These are phyloP conservation scores for Philereme vetulata DNA, from an alignment of 2,888 invertebrate genomes.

Conservation along the genomic window DNA sequence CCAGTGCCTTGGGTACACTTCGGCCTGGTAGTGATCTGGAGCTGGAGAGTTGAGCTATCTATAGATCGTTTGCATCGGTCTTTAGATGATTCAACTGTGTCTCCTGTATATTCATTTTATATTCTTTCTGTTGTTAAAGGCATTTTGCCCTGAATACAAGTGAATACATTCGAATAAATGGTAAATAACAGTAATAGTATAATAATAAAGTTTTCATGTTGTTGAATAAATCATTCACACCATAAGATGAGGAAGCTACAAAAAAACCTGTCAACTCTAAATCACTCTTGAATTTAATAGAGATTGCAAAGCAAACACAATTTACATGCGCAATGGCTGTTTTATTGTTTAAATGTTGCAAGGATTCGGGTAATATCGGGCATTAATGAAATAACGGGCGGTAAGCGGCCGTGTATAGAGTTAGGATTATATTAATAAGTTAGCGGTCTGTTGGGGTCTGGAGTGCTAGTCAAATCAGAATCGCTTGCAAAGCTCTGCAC, in stretches of 20 bases:
- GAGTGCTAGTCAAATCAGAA: constrained; percentile 23
- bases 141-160: too few species aligned
- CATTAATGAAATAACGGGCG: constrained; percentile 45
- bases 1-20: too few species aligned
- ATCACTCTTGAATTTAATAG: constrained; percentile 55
- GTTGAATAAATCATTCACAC: background rate
- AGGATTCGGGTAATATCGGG: constrained; percentile 40
- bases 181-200: too few species aligned
- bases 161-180: too few species aligned
- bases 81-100: too few species aligned
- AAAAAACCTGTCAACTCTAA: constrained; percentile 38
- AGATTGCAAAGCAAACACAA: constrained; percentile 45
- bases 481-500: background rate
- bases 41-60: too few species aligned
- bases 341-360: constrained; percentile 51
- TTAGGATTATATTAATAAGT: constrained; percentile 42
- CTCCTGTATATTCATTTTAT: too few species aligned
- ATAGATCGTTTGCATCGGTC: too few species aligned
- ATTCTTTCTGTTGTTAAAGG: too few species aligned
- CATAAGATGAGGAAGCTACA: constrained; percentile 42
- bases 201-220: too few species aligned
- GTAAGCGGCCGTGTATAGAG: constrained; percentile 45
- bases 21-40: too few species aligned
- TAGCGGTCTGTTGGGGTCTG: constrained; percentile 16
- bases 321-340: constrained; percentile 52